Base-by-base conservation (phyloP, 2,113 vertebrate genomes). In the Platysternon megacephalum region DNA sequence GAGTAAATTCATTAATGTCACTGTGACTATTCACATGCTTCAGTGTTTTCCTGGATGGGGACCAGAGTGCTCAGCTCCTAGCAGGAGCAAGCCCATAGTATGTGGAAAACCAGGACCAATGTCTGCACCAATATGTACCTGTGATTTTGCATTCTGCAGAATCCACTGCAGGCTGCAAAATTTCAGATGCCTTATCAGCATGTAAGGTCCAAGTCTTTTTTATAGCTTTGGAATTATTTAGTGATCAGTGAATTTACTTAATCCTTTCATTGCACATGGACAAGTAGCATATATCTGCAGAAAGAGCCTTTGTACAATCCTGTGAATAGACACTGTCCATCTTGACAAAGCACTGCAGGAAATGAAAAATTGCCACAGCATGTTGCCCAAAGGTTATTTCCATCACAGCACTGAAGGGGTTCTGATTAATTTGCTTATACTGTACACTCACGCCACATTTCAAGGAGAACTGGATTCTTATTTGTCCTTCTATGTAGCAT, bases 191-290 rank as follows among this genome's bases (percentile, higher is more conserved):
- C 82, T 97, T 95, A 86, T 51, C 85, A 95, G 49, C 28, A 51
- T 46, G 24, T 44, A 93, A 93, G 10, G 29, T 93, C 88, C 42
- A 61, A 42, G 2, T 46, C 42, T 94, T 96, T 92, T 94, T 83
- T 89, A 85, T 48, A 87, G 61, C 89, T 94, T 93, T 90, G 78
- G 90, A 58, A 91, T 95, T 83, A 78, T 91, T 93, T 94, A 35
- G 6, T 82, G 72, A 95, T 86, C 61, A 39, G 93, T 78, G 74
- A 46, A 93, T 85, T 85, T 80, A 92, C 42, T 89, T 81, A 92
- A 84, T 90, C 17, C 74, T 94, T 83, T 81, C 52, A 9, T 32
- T 61, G 90, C 87, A 51, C 1, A 1, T 10, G 39, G 56, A 80
- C 79, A 95, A 87, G 68, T 83, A n/a, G 44, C 51, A 10, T 0